Percentiles rank a stretch among this genome's conserved stretches.
phyloP scores from a whole-genome alignment of 2,113 vertebrate species.

The Synodontis membranacea region DNA sequence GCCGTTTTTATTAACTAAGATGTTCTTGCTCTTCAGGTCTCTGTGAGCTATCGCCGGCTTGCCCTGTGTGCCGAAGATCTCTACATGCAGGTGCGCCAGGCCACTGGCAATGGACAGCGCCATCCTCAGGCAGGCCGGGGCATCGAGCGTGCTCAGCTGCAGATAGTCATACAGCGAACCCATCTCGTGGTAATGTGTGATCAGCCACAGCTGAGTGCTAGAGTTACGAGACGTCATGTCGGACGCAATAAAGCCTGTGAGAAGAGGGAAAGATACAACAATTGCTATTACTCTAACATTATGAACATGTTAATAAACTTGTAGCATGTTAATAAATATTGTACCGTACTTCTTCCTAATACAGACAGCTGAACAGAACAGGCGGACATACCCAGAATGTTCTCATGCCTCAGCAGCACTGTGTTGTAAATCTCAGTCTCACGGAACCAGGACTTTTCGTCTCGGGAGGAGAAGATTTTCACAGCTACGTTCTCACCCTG shows the following conservation, averaged over 20 bases:
- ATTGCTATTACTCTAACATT: not conserved
- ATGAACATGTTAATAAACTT: not conserved
- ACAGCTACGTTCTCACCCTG: constrained; percentile 97
- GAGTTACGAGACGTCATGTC: constrained; percentile 99
- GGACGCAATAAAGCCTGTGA: constrained; percentile 91
- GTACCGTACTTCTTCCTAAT: not conserved
- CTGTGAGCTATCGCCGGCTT: constrained; percentile 95
- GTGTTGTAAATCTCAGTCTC: constrained; percentile 99
- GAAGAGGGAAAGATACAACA: not conserved
- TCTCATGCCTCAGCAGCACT: constrained; percentile 93
- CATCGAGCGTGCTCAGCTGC: constrained; percentile 91
- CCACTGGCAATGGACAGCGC: constrained; percentile 93
- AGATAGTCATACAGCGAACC: constrained; percentile 96
- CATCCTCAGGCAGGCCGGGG: constrained; percentile 87
- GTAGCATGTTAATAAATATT: not conserved
- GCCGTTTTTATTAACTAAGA: constrained; percentile 94
- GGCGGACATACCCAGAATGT: constrained; percentile 84
- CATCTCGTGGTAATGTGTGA: constrained; percentile 98
- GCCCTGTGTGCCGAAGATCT: constrained; percentile 98
- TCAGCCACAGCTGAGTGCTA: constrained; percentile 96
- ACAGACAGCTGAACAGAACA: not conserved
- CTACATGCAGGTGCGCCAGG: constrained; percentile 92
- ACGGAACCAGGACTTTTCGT: constrained; percentile 99
- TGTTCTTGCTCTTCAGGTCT: constrained; percentile 98
- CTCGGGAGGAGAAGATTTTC: constrained; percentile 97